Percentiles rank a stretch among this genome's conserved stretches.
Conservation (phyloP, 2,113 vertebrate species). For the Serranochromis macrocephalus region DNA sequence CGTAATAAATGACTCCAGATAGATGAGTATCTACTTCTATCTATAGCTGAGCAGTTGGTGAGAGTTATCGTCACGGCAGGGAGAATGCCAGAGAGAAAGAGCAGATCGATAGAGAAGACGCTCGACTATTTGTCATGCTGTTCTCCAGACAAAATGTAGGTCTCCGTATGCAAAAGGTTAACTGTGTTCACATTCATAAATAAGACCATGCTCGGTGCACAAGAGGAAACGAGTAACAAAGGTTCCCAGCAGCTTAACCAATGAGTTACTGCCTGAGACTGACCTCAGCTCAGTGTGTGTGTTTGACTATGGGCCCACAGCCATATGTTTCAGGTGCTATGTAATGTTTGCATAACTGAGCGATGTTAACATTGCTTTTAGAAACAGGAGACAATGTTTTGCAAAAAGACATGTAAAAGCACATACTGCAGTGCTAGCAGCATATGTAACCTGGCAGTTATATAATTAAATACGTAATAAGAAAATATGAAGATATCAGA, state of each 20-base stretch:
- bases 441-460: not conserved
- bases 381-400: not conserved
- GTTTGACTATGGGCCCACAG: not conserved
- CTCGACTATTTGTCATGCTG: constrained; percentile 49
- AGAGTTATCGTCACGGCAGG: constrained; percentile 15
- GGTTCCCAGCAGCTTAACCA: not conserved
- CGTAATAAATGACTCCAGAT: not conserved
- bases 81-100: not conserved
- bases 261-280: constrained; percentile 45
- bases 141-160: constrained; percentile 62
- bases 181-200: constrained; percentile 65
- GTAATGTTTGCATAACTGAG: constrained; percentile 25
- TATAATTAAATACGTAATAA: not conserved
- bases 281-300: not conserved
- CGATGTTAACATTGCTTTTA: not conserved
- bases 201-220: constrained; percentile 60
- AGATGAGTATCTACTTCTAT: not conserved
- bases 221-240: constrained; percentile 25
- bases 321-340: constrained; percentile 6
- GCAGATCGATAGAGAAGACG: constrained; percentile 42
- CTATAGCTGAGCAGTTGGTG: not conserved
- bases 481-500: not conserved
- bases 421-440: not conserved
- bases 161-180: constrained; percentile 63
- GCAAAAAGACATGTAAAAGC: not conserved